Evolutionary conservation across 35 echinoderm and acorn worm genomes (phyloP).

Genomic region (Ophiothrix spiculata): DNA sequence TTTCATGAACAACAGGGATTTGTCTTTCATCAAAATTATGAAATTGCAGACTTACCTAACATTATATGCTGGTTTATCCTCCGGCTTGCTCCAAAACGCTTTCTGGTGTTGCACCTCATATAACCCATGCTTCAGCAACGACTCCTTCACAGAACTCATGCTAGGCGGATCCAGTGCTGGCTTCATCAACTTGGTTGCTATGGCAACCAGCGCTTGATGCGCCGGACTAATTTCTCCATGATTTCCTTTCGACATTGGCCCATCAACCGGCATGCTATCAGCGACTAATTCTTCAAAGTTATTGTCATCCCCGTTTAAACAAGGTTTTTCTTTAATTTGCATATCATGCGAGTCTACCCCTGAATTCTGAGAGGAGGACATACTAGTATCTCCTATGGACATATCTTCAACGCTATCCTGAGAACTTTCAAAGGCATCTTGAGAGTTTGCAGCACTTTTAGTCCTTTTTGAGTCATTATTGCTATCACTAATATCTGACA

Average conservation of each 20-base stretch:
- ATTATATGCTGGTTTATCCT: constrained; percentile 19
- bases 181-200: constrained; percentile 20
- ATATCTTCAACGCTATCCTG: neutral
- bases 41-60: neutral
- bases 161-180: constrained; percentile 64
- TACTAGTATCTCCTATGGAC: neutral
- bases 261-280: too few species aligned
- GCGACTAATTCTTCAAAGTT: too few species aligned
- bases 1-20: too few species aligned
- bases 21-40: too few species aligned
- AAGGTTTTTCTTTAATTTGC: too few species aligned
- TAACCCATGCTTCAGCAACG: constrained; percentile 59
- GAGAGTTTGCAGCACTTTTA: neutral
- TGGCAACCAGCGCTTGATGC: too few species aligned
- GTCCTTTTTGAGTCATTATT: neutral
- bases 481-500: neutral
- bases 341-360: too few species aligned
- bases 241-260: too few species aligned
- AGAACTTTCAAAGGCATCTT: neutral
- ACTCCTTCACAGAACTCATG: constrained; percentile 21
- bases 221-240: too few species aligned
- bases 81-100: constrained; percentile 74
- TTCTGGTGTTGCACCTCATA: constrained; percentile 61
- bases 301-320: too few species aligned
- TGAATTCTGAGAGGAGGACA: too few species aligned